Conservation (phyloP, 2,888 invertebrate species). For the Eretmocerus hayati region DNA sequence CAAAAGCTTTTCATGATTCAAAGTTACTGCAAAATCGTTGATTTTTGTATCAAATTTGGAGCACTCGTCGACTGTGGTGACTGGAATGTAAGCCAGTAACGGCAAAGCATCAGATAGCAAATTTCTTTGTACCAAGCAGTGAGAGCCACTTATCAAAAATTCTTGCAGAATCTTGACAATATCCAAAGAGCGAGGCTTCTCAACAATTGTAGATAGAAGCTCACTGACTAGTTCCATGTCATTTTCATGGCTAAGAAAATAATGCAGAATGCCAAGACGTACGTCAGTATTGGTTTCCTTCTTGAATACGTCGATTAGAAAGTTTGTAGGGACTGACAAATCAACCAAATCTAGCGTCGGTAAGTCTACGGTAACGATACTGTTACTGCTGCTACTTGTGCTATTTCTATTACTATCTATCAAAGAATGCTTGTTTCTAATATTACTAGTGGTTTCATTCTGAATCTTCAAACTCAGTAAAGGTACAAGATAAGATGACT, state of each 20-base stretch:
- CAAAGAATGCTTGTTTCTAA: slow-evolving; percentile 13
- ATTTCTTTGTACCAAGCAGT: slow-evolving; percentile 63
- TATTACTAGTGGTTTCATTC: background rate
- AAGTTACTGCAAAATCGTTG: slow-evolving; percentile 54
- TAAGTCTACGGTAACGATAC: slow-evolving; percentile 49
- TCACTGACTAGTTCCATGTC: slow-evolving; percentile 70
- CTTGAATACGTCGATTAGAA: slow-evolving; percentile 63
- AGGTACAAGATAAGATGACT: slow-evolving; percentile 63
- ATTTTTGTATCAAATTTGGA: slow-evolving; percentile 60
- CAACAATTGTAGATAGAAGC: slow-evolving; percentile 57
- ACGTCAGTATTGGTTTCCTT: slow-evolving; percentile 62
- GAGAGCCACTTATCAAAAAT: slow-evolving; percentile 69
- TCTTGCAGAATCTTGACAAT: slow-evolving; percentile 70
- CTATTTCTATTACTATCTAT: slow-evolving; percentile 16
- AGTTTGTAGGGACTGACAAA: slow-evolving; percentile 58
- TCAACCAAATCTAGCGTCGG: slow-evolving; percentile 68
- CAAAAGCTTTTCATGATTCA: slow-evolving; percentile 71
- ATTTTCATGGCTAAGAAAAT: slow-evolving; percentile 69
- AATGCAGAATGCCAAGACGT: slow-evolving; percentile 74
- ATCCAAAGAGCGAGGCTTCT: slow-evolving; percentile 57
- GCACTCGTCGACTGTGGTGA: slow-evolving; percentile 58
- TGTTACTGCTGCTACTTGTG: slow-evolving; percentile 20
- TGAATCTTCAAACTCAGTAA: slow-evolving; percentile 50
- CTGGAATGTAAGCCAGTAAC: slow-evolving; percentile 64
- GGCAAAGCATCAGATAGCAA: slow-evolving; percentile 64